Evolutionary conservation across 1,140 invertebrate species (phyloP).

Genomic region (Tachypleus tridentatus): DNA sequence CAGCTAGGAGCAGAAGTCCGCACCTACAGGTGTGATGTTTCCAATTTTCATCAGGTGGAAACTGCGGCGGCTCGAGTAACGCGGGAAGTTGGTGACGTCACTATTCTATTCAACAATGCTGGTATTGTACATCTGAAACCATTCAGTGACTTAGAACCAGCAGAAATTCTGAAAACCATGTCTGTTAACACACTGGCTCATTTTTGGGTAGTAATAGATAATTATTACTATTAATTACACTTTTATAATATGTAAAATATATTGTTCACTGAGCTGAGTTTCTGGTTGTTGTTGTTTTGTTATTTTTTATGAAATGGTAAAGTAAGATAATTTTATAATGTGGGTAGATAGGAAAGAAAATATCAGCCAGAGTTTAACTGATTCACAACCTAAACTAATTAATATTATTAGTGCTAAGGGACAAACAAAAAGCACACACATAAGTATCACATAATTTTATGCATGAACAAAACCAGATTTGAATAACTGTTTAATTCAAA

Average conservation of each 20-base stretch:
- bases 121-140: constrained; percentile 70
- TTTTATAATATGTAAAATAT: not conserved
- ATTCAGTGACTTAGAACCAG: constrained; percentile 48
- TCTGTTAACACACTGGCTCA: constrained; percentile 68
- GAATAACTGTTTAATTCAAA: too few species aligned
- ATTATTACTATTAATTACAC: not conserved
- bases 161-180: constrained; percentile 54
- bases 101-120: constrained; percentile 72
- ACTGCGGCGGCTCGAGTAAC: constrained; percentile 17
- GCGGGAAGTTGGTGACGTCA: constrained; percentile 27
- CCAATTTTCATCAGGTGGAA: constrained; percentile 22
- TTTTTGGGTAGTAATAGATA: constrained; percentile 48
- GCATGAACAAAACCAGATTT: too few species aligned
- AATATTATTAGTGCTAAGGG: too few species aligned
- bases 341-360: too few species aligned
- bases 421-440: too few species aligned
- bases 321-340: too few species aligned
- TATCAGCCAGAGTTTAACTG: too few species aligned
- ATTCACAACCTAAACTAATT: too few species aligned
- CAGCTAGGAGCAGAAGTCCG: constrained; percentile 22
- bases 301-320: too few species aligned
- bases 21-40: constrained; percentile 41
- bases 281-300: not conserved
- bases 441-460: too few species aligned
- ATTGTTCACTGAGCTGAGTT: not conserved